Percentiles rank a stretch among this genome's conserved stretches.
Conservation (phyloP, 2,113 vertebrate species). For the Prionailurus bengalensis region DNA sequence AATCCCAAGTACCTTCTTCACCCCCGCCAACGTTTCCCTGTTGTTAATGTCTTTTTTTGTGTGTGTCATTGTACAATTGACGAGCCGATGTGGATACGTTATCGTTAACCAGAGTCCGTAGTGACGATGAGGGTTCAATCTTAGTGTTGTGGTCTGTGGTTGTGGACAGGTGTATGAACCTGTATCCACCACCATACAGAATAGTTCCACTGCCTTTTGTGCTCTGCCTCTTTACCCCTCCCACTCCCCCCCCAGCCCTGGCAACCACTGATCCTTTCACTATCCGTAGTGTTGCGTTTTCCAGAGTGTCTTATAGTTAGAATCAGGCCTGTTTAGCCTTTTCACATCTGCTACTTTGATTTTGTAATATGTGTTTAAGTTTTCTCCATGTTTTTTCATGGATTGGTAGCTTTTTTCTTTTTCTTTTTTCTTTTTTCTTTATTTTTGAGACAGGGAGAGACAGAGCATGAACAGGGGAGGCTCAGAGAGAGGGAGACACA, state of each 20-base stretch:
- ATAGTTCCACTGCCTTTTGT: background rate
- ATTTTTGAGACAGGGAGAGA: too few species aligned
- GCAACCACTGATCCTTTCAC: background rate
- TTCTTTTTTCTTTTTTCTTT: too few species aligned
- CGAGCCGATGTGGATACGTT: fast-evolving
- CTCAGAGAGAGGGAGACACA: too few species aligned
- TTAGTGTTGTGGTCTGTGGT: fast-evolving
- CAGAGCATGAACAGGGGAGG: too few species aligned
- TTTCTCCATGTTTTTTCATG: background rate
- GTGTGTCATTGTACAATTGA: fast-evolving
- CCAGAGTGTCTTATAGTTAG: fast-evolving
- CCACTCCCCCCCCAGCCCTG: fast-evolving
- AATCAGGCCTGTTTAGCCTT: too few species aligned
- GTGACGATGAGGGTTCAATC: fast-evolving
- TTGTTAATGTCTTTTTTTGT: fast-evolving
- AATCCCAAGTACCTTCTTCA: fast-evolving
- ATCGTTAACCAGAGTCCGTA: fast-evolving
- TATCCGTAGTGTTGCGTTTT: background rate
- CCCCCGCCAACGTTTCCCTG: fast-evolving
- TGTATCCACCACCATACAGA: fast-evolving
- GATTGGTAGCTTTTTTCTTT: too few species aligned
- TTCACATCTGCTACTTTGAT: background rate
- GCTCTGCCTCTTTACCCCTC: background rate
- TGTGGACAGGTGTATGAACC: fast-evolving
- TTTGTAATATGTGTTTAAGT: background rate